Conservation (phyloP, 2,888 invertebrate genomes). For the Gymnoscelis rufifasciata region DNA sequence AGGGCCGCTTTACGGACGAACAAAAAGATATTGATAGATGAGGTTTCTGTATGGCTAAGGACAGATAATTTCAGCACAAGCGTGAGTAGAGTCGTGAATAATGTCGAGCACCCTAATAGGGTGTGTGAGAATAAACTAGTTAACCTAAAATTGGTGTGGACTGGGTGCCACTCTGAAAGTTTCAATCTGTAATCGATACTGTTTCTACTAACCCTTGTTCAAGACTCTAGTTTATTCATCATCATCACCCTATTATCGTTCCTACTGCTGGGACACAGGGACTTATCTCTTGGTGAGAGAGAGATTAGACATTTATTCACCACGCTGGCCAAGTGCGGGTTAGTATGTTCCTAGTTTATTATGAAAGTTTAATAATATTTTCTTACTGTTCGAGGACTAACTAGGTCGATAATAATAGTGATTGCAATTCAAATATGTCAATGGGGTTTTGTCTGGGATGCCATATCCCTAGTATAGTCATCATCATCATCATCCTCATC, state of each 20-base stretch:
- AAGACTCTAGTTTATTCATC: no score
- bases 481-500: no score
- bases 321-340: no score
- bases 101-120: slow-evolving; percentile 5
- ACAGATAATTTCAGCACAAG: slow-evolving; percentile 2
- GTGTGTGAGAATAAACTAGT: slow-evolving; percentile 32
- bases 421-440: no score
- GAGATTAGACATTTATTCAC: no score
- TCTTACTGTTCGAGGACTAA: neutral
- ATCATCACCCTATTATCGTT: no score
- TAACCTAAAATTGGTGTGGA: slow-evolving; percentile 45
- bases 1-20: slow-evolving; percentile 3
- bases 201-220: slow-evolving; percentile 39
- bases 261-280: no score
- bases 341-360: no score
- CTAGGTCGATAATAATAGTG: no score
- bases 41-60: slow-evolving; percentile 2
- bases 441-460: no score
- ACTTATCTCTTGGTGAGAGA: no score
- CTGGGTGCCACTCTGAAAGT: slow-evolving; percentile 45
- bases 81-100: slow-evolving; percentile 3
- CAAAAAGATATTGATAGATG: slow-evolving; percentile 15
- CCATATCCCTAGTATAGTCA: no score
- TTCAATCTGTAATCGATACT: slow-evolving; percentile 47
- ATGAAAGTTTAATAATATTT: neutral